A percentile compares a stretch with the other conserved stretches of the same genome.
These are phyloP conservation scores for Aphis craccivora DNA, from an alignment of 1,140 invertebrate species.

Conservation along the genomic window DNA sequence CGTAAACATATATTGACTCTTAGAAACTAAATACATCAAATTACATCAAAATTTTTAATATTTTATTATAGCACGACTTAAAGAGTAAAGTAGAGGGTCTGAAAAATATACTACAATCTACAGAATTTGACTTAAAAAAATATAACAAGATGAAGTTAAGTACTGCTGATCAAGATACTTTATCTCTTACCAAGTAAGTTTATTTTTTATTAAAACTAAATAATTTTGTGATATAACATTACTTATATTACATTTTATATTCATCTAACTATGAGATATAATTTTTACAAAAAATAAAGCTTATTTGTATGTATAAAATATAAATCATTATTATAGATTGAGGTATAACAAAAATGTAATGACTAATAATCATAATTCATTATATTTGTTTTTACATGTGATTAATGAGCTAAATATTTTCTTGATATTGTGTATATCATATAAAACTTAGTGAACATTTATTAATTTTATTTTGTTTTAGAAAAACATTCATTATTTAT, in stretches of 20 bases:
- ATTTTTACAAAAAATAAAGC: background rate
- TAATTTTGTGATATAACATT: background rate
- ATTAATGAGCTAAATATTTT: background rate
- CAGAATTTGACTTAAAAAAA: conserved; percentile 37
- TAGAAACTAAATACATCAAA: background rate
- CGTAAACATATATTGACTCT: background rate
- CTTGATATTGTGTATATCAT: background rate
- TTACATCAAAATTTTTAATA: background rate
- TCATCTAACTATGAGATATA: background rate
- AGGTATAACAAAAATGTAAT: too few species aligned
- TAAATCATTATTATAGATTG: background rate
- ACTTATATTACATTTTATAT: background rate
- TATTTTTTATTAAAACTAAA: background rate
- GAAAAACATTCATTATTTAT: conserved; percentile 42
- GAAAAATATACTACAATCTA: background rate
- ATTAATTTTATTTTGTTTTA: conserved; percentile 37
- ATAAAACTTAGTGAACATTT: background rate
- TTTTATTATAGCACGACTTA: conserved; percentile 4
- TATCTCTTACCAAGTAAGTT: conserved; percentile 18
- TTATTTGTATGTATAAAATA: background rate
- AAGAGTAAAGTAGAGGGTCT: background rate
- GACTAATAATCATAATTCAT: background rate
- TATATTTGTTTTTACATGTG: background rate
- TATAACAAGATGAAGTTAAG: conserved; percentile 36
- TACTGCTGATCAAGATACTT: background rate